These are phyloP conservation scores for Allobates femoralis DNA, from an alignment of 2,797 vertebrate species.

Conservation along the genomic window DNA sequence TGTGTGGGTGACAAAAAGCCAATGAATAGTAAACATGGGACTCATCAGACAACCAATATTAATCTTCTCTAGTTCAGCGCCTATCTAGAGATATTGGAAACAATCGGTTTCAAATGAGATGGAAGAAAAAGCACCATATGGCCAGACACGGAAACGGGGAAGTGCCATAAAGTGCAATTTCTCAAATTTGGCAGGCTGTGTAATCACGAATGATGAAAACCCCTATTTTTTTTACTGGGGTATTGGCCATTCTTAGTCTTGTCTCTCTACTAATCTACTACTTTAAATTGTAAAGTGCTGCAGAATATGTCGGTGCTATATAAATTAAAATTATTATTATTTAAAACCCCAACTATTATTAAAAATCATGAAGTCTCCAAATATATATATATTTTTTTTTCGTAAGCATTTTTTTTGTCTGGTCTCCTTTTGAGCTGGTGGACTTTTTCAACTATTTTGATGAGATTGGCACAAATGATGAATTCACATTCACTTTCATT, in stretches of 20 bases:
- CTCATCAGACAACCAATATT: constrained; percentile 40
- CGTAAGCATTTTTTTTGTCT: too few species aligned
- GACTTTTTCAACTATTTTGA: too few species aligned
- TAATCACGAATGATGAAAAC: neutral
- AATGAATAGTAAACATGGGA: constrained; percentile 2
- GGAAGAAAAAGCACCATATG: constrained; percentile 18
- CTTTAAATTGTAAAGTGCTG: too few species aligned
- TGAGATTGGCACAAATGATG: too few species aligned
- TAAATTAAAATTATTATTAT: too few species aligned
- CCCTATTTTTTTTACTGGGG: neutral
- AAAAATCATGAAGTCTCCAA: neutral
- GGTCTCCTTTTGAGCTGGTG: too few species aligned
- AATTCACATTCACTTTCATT: too few species aligned
- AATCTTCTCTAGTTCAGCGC: constrained; percentile 4
- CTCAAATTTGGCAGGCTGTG: neutral
- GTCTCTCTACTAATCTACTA: neutral
- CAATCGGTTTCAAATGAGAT: constrained; percentile 9
- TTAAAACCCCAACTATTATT: neutral
- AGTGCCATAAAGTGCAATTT: neutral
- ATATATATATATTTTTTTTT: too few species aligned
- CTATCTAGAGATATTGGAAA: neutral
- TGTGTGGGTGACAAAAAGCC: constrained; percentile 24
- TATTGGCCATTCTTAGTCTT: neutral
- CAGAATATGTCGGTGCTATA: too few species aligned
- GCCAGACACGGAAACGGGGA: neutral